phyloP scores from a whole-genome alignment of 2,113 vertebrate species.

The Hirundichthys speculiger region DNA sequence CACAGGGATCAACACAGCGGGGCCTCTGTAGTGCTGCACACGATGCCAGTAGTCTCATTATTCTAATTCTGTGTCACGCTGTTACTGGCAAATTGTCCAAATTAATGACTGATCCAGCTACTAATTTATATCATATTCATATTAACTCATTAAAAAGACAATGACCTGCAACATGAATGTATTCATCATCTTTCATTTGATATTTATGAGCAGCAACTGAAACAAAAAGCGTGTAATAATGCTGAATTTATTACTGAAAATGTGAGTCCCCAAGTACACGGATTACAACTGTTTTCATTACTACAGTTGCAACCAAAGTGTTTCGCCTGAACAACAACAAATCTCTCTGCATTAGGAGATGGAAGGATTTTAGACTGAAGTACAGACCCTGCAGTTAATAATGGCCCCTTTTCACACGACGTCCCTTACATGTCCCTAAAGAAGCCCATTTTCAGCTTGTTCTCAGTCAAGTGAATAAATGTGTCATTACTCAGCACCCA shows the following conservation, averaged over 20 bases:
- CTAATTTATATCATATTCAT: constrained; percentile 24
- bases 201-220: constrained; percentile 13
- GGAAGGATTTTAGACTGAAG: constrained; percentile 6
- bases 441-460: constrained; percentile 47
- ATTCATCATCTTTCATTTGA: constrained; percentile 6
- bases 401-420: constrained; percentile 35
- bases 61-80: constrained; percentile 51
- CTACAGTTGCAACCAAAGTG: neutral
- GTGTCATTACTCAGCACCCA: constrained; percentile 39
- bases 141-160: neutral
- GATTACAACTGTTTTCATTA: neutral
- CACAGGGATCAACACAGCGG: constrained; percentile 62
- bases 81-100: constrained; percentile 52
- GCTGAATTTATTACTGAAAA: neutral
- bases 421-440: constrained; percentile 25
- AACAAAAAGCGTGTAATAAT: constrained; percentile 18
- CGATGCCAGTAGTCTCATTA: constrained; percentile 48
- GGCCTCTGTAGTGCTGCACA: constrained; percentile 6
- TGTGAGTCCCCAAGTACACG: neutral
- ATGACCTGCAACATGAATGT: constrained; percentile 2
- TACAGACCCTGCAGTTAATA: neutral
- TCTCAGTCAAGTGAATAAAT: constrained; percentile 41
- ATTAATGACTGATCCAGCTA: constrained; percentile 34
- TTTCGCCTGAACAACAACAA: neutral
- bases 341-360: constrained; percentile 8